Percentiles rank a stretch among this genome's conserved stretches.
Evolutionary conservation across 2,797 vertebrate genomes (phyloP).

Genomic region (Odontamblyopus rebecca): DNA sequence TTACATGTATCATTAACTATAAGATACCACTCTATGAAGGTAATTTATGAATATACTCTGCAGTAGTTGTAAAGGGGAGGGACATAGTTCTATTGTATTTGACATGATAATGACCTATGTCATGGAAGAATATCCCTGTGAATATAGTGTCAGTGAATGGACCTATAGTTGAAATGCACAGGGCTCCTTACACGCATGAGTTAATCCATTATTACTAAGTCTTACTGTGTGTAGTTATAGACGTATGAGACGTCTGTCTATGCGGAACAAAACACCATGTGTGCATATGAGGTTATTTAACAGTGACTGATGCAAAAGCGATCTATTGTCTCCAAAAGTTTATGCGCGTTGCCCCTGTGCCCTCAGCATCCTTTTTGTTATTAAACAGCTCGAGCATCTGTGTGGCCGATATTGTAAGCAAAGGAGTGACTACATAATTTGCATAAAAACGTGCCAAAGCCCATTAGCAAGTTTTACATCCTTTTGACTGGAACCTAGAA

Average conservation of each 20-base stretch:
- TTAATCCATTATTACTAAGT: conserved; percentile 46
- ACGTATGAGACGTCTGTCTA: conserved; percentile 45
- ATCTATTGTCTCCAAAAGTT: conserved; percentile 67
- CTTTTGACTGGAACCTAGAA: not conserved
- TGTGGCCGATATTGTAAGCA: not conserved
- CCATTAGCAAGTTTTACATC: not conserved
- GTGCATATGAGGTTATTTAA: conserved; percentile 59
- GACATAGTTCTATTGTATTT: not conserved
- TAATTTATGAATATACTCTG: not conserved
- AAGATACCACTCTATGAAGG: not conserved
- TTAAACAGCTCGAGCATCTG: not conserved
- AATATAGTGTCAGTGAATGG: conserved; percentile 51
- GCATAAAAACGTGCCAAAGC: not conserved
- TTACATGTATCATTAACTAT: not conserved
- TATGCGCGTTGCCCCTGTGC: conserved; percentile 57
- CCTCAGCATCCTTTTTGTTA: conserved; percentile 11
- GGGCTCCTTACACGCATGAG: conserved; percentile 27
- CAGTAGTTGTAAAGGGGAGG: not conserved
- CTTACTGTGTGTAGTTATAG: conserved; percentile 51
- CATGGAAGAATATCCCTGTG: conserved; percentile 39
- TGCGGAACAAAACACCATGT: conserved; percentile 29
- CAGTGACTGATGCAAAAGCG: conserved; percentile 60
- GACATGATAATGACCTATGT: conserved; percentile 44
- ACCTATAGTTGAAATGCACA: conserved; percentile 55
- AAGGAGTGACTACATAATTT: not conserved